phyloP scores from a whole-genome alignment of 35 echinoderm and acorn worm species.

The Ptychodera flava region DNA sequence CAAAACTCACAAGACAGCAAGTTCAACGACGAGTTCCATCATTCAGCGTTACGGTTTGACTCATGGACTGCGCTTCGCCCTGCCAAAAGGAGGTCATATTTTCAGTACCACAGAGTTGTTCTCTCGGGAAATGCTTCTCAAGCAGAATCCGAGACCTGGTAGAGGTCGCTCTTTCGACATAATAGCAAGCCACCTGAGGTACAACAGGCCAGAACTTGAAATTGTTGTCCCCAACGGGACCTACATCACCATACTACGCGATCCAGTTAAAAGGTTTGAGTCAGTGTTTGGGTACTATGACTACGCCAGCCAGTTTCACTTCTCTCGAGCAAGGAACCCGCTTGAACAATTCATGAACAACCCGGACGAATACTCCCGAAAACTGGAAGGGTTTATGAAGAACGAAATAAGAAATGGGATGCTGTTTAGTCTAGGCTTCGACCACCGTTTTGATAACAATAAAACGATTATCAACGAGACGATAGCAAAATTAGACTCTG shows the following conservation, averaged over 20 bases:
- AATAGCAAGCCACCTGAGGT: no score
- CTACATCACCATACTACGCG: constrained; percentile 64
- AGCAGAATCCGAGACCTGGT: no score
- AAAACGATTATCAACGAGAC: not conserved
- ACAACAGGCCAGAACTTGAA: no score
- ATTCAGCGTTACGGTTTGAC: constrained; percentile 53
- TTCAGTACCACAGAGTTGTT: constrained; percentile 3
- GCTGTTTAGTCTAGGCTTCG: constrained; percentile 50
- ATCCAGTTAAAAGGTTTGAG: constrained; percentile 67
- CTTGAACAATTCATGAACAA: constrained; percentile 56
- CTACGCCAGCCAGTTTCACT: no score
- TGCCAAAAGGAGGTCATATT: constrained; percentile 20
- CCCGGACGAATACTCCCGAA: constrained; percentile 3
- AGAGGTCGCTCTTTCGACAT: no score
- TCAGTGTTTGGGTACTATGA: constrained; percentile 58
- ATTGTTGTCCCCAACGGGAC: no score
- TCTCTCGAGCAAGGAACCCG: no score
- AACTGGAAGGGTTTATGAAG: constrained; percentile 4
- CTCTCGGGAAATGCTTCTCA: not conserved
- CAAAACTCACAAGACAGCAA: constrained; percentile 85
- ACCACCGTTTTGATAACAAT: constrained; percentile 26
- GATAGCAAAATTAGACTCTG: constrained; percentile 9
- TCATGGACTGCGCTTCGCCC: constrained; percentile 37
- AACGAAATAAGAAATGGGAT: constrained; percentile 43
- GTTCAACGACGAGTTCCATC: constrained; percentile 41